Percentiles rank a stretch among this genome's conserved stretches.
phyloP scores from a whole-genome alignment of 2,797 vertebrate genomes.

The Gephyroberyx darwinii region DNA sequence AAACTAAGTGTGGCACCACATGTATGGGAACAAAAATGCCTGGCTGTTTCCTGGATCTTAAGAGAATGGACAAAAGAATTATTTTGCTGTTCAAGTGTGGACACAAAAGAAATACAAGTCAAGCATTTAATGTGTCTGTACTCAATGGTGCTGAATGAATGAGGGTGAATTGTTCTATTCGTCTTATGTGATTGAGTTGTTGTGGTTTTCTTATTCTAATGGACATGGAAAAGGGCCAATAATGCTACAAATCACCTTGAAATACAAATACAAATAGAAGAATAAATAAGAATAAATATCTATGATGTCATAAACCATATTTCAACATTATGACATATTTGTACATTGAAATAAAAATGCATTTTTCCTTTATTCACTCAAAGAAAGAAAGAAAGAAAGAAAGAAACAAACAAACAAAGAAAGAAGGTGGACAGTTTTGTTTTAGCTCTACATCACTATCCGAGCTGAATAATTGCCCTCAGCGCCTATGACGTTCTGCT shows the following conservation, averaged over 20 bases:
- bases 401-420: background rate
- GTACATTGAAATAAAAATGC: no score
- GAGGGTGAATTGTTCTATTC: slow-evolving; percentile 45
- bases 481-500: background rate
- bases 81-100: slow-evolving; percentile 56
- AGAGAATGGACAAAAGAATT: slow-evolving; percentile 42
- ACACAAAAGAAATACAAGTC: slow-evolving; percentile 68
- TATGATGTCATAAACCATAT: background rate
- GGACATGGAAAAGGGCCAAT: slow-evolving; percentile 6
- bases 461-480: background rate
- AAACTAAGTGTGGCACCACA: slow-evolving; percentile 55
- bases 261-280: slow-evolving; percentile 9
- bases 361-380: background rate
- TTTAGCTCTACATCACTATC: background rate
- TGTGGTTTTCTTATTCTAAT: slow-evolving; percentile 42
- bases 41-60: slow-evolving; percentile 62
- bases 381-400: background rate
- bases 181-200: slow-evolving; percentile 41
- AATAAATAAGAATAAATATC: background rate
- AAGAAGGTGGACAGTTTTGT: background rate
- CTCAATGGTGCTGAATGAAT: slow-evolving; percentile 64
- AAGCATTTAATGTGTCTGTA: slow-evolving; percentile 66
- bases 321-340: background rate
- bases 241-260: slow-evolving; percentile 13
- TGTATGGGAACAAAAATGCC: slow-evolving; percentile 66